Conservation (phyloP, 1,140 invertebrate species). For the Zaprionus vittiger region DNA sequence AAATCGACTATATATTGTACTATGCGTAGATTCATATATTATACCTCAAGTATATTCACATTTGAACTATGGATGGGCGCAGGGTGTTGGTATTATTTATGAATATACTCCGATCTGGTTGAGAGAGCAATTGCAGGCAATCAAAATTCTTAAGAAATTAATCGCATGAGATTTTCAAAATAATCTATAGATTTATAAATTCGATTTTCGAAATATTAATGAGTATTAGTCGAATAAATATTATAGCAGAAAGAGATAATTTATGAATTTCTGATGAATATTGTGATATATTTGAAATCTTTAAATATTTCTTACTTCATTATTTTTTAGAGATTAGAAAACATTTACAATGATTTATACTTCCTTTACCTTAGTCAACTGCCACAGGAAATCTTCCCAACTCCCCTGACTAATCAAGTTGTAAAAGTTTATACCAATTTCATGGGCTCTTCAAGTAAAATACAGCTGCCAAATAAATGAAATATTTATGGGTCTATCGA, state of each 20-base stretch:
- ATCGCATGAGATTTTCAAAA: background rate
- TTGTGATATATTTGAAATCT: background rate
- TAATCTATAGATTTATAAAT: background rate
- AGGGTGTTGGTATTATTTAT: slow-evolving; percentile 14
- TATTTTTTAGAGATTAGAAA: too few relatives aligned
- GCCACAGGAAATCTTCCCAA: background rate
- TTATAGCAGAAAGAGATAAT: background rate
- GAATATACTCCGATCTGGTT: background rate
- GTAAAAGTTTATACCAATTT: background rate
- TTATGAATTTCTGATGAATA: background rate
- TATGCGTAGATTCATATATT: background rate
- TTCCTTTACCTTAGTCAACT: too few relatives aligned
- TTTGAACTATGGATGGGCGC: background rate
- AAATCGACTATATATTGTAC: slow-evolving; percentile 2
- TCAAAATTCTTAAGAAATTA: background rate
- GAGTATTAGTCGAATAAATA: background rate
- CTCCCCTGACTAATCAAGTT: background rate
- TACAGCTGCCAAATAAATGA: background rate
- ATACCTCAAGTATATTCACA: background rate
- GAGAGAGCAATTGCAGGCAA: background rate
- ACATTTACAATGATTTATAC: too few relatives aligned
- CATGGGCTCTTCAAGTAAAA: background rate
- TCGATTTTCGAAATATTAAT: background rate
- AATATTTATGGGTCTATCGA: background rate
- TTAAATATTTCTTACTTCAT: too few relatives aligned